Evolutionary conservation across 2,888 invertebrate species (phyloP).

Genomic region (Nymphalis c-album): DNA sequence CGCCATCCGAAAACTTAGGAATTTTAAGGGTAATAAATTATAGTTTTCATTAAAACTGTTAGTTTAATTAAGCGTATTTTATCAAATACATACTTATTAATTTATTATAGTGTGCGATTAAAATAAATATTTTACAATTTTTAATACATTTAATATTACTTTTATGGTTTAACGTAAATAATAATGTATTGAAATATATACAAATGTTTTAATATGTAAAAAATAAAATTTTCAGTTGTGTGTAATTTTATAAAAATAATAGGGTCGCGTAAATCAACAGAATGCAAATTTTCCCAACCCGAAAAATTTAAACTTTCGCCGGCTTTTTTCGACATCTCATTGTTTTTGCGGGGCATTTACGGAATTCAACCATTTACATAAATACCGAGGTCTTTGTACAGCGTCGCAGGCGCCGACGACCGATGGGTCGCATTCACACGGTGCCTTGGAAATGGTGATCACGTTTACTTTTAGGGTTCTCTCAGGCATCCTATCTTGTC

Average conservation of each 20-base stretch:
- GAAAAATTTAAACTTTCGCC: constrained; percentile 72
- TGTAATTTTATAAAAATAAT: constrained; percentile 36
- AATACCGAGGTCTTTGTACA: constrained; percentile 74
- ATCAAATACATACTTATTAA: constrained; percentile 14
- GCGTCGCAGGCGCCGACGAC: constrained; percentile 73
- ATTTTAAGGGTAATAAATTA: constrained; percentile 27
- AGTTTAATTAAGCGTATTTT: constrained; percentile 3
- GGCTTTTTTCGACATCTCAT: constrained; percentile 64
- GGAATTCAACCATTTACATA: constrained; percentile 79
- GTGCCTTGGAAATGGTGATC: constrained; percentile 32
- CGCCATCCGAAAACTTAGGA: constrained; percentile 33
- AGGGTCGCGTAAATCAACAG: constrained; percentile 40
- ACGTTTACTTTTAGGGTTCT: constrained; percentile 28
- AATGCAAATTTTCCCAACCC: constrained; percentile 59
- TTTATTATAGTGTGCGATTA: neutral
- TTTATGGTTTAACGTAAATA: neutral
- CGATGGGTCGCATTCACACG: constrained; percentile 34
- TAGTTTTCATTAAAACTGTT: constrained; percentile 30
- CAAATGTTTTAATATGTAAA: neutral
- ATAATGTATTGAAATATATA: neutral
- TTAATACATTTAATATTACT: neutral
- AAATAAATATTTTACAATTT: neutral
- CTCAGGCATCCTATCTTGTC: constrained; percentile 14
- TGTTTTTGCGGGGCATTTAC: constrained; percentile 76
- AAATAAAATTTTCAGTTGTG: constrained; percentile 29